Evolutionary conservation across 2,888 invertebrate species (phyloP), one percentile per base, ranked within the genome.

Genomic region (Agrilus biguttatus): DNA sequence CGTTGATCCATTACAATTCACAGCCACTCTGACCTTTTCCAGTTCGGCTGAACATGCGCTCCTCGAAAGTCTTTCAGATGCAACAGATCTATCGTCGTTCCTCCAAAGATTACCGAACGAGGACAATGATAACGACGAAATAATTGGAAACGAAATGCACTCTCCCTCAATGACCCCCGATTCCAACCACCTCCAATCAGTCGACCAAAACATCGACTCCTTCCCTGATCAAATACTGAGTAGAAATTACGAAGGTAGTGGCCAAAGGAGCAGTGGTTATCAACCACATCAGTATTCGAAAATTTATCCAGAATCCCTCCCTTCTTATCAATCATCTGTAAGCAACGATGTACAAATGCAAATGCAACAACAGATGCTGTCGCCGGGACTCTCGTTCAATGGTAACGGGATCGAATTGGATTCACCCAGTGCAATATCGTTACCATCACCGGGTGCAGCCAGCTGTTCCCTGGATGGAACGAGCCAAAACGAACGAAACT

Each of bases 1-100:
- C 2, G 84, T 86, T 34, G 87, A 88, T 64, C 85, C 85, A 28
- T 69, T 85, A 39, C 87, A 86, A 55, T 87, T 89, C 60, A 80
- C 83, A 8, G 85, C 84, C 3, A 85, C 86, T 0, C 63, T 89
- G 42, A 85, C 86, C 40, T 83, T 89, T 59, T 80, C 82, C 38
- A 79, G 79, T 38, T 77, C 83, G 12, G 81, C 83, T 33, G 87
- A 87, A 64, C 80, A 83, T 54, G 74, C 79, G 2, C 69, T 88
- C 40, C 70, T 88, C 51, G 86, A 86, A 55, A 81, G 79, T 53
- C 68, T 88, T 10, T 79, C 83, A 33, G 88, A 88, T 59, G 79
- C 85, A 0, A 83, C 84, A 14, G 88, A 88, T 56, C 71, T 88
- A 40, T 78, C 77, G 45, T 76, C 74, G 43, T 82, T 88, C 60